phyloP scores from a whole-genome alignment of 2,888 invertebrate genomes.

The Cheilosia vernalis region DNA sequence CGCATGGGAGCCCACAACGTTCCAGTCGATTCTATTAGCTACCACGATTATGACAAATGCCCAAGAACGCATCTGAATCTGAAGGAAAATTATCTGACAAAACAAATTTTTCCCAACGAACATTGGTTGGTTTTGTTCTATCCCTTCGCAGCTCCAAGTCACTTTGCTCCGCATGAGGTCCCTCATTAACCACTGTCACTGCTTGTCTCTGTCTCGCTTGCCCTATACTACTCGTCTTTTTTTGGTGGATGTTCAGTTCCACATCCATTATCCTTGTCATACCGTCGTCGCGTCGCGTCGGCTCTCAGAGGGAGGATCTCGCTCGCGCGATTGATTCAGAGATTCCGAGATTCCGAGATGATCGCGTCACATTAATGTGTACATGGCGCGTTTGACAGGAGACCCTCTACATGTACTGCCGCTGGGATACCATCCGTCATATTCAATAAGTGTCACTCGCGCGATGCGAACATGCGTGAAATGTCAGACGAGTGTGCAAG shows the following conservation, averaged over 20 bases:
- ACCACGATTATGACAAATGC: slow-evolving; percentile 49
- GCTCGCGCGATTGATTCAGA: slow-evolving; percentile 49
- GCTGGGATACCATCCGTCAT: slow-evolving; percentile 65
- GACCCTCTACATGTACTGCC: slow-evolving; percentile 26
- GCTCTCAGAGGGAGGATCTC: neutral
- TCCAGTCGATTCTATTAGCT: slow-evolving; percentile 7
- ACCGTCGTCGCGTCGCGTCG: no score
- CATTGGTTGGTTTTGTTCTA: slow-evolving; percentile 20
- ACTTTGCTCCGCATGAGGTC: slow-evolving; percentile 58
- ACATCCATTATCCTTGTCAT: slow-evolving; percentile 63
- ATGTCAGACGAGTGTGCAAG: slow-evolving; percentile 61
- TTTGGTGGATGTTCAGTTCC: slow-evolving; percentile 23
- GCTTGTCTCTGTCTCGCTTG: slow-evolving; percentile 21
- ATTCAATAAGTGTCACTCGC: slow-evolving; percentile 65
- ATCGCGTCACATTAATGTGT: slow-evolving; percentile 70
- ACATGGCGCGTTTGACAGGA: slow-evolving; percentile 64
- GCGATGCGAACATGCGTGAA: slow-evolving; percentile 66
- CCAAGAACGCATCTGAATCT: slow-evolving; percentile 47
- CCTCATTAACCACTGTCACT: slow-evolving; percentile 55
- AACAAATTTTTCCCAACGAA: slow-evolving; percentile 37
- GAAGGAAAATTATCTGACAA: slow-evolving; percentile 13
- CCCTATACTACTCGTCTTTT: neutral
- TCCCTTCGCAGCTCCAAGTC: neutral
- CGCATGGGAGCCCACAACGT: slow-evolving; percentile 14
- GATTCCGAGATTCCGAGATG: slow-evolving; percentile 50